Conservation (phyloP, 2,797 vertebrate species). For the Sandelia bainsii region DNA sequence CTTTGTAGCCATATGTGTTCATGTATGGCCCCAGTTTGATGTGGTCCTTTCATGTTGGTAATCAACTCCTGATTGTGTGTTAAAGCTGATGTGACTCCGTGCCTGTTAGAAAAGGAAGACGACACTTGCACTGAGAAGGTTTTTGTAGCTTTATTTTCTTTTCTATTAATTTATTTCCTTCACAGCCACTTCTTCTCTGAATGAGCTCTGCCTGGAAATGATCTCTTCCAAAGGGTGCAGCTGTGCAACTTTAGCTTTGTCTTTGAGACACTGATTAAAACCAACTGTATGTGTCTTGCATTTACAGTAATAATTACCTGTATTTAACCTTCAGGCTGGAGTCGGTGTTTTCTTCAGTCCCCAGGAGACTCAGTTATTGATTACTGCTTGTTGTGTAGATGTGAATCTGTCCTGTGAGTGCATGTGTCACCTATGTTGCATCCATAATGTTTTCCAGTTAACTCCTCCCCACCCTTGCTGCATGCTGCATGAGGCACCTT, state of each 20-base stretch:
- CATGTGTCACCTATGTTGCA: constrained; percentile 85
- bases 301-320: constrained; percentile 7
- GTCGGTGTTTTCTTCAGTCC: constrained; percentile 49
- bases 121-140: constrained; percentile 83
- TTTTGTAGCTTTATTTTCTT: constrained; percentile 65
- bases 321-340: constrained; percentile 27
- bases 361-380: constrained; percentile 29
- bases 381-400: constrained; percentile 48
- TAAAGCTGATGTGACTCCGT: constrained; percentile 80
- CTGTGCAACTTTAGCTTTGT: constrained; percentile 51
- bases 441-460: constrained; percentile 98
- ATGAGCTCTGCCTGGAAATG: constrained; percentile 48
- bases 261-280: constrained; percentile 67
- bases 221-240: constrained; percentile 33
- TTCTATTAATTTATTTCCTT: constrained; percentile 50
- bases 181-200: constrained; percentile 59
- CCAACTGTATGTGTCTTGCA: neutral
- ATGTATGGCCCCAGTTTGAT: constrained; percentile 24
- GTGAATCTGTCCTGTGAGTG: constrained; percentile 69
- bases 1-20: constrained; percentile 31
- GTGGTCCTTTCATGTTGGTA: constrained; percentile 62
- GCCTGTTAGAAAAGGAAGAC: constrained; percentile 79
- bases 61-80: constrained; percentile 77
- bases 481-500: constrained; percentile 94
- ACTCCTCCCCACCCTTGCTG: constrained; percentile 92